Percentiles rank a stretch among this genome's conserved stretches.
These are phyloP conservation scores for Hormaphis cornu DNA, from an alignment of 1,140 invertebrate species.

Conservation along the genomic window DNA sequence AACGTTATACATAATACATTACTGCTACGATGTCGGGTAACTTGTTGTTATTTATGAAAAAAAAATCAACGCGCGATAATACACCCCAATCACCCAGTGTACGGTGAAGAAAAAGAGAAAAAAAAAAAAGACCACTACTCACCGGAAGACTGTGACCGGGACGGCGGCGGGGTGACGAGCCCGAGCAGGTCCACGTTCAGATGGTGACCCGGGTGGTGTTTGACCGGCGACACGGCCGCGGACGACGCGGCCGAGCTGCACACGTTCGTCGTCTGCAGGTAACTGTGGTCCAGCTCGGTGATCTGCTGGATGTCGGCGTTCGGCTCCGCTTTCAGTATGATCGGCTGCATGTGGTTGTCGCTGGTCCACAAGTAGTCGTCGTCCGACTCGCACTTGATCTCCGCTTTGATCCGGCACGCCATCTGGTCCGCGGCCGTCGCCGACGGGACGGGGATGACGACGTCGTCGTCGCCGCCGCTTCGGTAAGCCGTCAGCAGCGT, in stretches of 20 bases:
- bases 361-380: conserved; percentile 19
- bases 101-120: not conserved
- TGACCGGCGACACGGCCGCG: not conserved
- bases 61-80: no score
- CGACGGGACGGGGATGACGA: no score
- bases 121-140: not conserved
- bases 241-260: not conserved
- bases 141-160: conserved; percentile 25
- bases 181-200: conserved; percentile 14
- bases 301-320: conserved; percentile 9
- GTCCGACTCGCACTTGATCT: not conserved
- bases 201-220: conserved; percentile 6
- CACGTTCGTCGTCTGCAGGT: not conserved
- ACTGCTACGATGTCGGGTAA: no score
- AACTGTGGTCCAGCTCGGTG: conserved; percentile 23
- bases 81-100: no score
- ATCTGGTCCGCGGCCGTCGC: not conserved
- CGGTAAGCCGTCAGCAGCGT: no score
- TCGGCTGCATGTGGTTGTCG: conserved; percentile 10
- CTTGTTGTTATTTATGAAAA: no score
- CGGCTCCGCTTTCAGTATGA: conserved; percentile 13
- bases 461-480: no score
- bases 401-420: not conserved
- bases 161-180: conserved; percentile 14
- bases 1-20: no score